phyloP scores from a whole-genome alignment of 92 coral and sea anemone species.

The Parazoanthus atlanticus region DNA sequence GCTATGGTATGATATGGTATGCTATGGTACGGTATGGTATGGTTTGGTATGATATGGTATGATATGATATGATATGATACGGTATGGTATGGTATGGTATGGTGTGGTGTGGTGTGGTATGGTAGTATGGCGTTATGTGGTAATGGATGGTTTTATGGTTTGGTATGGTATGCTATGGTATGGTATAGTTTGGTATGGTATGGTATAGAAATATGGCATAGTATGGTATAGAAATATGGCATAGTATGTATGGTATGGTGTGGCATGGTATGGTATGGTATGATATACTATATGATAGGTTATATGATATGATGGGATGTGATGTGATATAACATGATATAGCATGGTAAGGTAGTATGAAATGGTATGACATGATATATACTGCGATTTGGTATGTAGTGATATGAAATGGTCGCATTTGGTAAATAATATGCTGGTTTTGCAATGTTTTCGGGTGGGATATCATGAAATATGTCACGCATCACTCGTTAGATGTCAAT shows the following conservation, averaged over 20 bases:
- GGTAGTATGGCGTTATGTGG: not conserved
- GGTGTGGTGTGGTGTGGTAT: not conserved
- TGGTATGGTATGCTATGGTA: too few relatives aligned
- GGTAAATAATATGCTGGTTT: not conserved
- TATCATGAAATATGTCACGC: too few relatives aligned
- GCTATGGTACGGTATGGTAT: too few relatives aligned
- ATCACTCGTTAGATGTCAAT: too few relatives aligned
- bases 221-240: not conserved
- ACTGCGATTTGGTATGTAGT: not conserved
- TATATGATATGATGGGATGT: too few relatives aligned
- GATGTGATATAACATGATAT: not conserved
- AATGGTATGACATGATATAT: too few relatives aligned
- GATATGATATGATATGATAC: too few relatives aligned
- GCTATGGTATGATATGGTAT: not conserved
- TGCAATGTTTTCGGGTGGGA: too few relatives aligned
- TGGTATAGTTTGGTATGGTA: not conserved
- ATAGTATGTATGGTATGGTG: too few relatives aligned
- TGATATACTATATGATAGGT: not conserved
- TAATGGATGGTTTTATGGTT: too few relatives aligned
- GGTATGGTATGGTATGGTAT: not conserved
- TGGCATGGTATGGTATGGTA: not conserved
- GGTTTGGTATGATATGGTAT: too few relatives aligned
- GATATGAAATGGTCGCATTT: too few relatives aligned
- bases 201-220: not conserved
- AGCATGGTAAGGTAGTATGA: not conserved